A percentile compares a stretch with the other conserved stretches of the same genome.
phyloP scores from a whole-genome alignment of 2,797 vertebrate species.

The Coregonus suidteri region DNA sequence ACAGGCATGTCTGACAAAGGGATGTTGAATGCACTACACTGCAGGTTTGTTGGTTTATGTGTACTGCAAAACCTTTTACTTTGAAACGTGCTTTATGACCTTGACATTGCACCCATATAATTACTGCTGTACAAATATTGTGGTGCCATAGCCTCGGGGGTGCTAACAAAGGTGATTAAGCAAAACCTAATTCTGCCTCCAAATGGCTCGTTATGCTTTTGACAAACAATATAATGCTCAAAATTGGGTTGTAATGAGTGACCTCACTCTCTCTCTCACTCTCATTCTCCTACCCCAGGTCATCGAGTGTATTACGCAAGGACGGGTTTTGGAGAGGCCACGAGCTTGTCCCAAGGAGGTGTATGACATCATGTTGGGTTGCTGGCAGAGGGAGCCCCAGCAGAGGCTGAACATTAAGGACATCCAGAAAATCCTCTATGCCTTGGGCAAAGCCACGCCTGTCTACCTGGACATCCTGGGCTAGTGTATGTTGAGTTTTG shows the following conservation, averaged over 20 bases:
- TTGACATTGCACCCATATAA: not conserved
- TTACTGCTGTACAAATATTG: not conserved
- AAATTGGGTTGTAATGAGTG: not conserved
- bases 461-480: constrained; percentile 98
- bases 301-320: constrained; percentile 98
- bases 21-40: not conserved
- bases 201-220: not conserved
- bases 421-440: constrained; percentile 93
- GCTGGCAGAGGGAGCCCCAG: constrained; percentile 97
- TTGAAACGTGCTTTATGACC: not conserved
- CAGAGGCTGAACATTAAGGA: constrained; percentile 96
- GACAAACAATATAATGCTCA: not conserved
- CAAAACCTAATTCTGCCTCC: not conserved
- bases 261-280: constrained; percentile 1
- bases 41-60: not conserved
- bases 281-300: constrained; percentile 75
- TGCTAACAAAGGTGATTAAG: constrained; percentile 3
- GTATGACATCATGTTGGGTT: constrained; percentile 96
- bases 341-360: constrained; percentile 94
- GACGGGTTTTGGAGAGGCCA: constrained; percentile 92
- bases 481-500: constrained; percentile 64
- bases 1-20: too few species aligned
- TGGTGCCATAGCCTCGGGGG: not conserved
- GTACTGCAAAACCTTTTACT: not conserved
- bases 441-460: constrained; percentile 93